Evolutionary conservation across 2,888 invertebrate genomes (phyloP).

Genomic region (Mythimna ferrago): DNA sequence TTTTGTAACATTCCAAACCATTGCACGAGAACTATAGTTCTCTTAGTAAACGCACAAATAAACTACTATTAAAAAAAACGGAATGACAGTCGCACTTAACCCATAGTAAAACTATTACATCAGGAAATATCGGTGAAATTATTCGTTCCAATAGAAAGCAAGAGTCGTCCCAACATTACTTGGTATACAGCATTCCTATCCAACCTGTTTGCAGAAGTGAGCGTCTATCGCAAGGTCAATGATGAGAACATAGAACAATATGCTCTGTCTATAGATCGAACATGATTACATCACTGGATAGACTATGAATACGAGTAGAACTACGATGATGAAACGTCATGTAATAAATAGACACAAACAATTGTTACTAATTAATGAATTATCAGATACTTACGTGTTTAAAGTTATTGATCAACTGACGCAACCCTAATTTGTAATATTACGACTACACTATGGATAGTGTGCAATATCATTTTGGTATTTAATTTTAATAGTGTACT

Average conservation of each 20-base stretch:
- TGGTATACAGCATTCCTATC: constrained; percentile 72
- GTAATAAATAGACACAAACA: constrained; percentile 9
- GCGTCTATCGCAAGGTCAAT: constrained; percentile 82
- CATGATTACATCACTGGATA: constrained; percentile 9
- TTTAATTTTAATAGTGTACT: constrained; percentile 6
- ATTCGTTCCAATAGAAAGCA: constrained; percentile 71
- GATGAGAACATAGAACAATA: constrained; percentile 74
- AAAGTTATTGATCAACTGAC: constrained; percentile 1
- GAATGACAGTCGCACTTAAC: background rate
- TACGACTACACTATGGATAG: background rate
- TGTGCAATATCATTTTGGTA: background rate
- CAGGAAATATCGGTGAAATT: constrained; percentile 53
- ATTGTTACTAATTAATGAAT: constrained; percentile 12
- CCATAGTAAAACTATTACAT: constrained; percentile 5
- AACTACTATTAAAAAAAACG: background rate
- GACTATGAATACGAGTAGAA: constrained; percentile 9
- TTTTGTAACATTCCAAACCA: no score
- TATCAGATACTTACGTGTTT: constrained; percentile 2
- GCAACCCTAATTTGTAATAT: constrained; percentile 13
- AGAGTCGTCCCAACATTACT: constrained; percentile 69
- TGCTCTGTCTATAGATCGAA: constrained; percentile 33
- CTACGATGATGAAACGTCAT: background rate
- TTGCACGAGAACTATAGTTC: background rate
- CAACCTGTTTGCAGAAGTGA: constrained; percentile 83
- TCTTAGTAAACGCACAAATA: background rate